A percentile compares a stretch with the other conserved stretches of the same genome.
Evolutionary conservation across 1,140 invertebrate species (phyloP).

Genomic region (Drosophila navojoa): DNA sequence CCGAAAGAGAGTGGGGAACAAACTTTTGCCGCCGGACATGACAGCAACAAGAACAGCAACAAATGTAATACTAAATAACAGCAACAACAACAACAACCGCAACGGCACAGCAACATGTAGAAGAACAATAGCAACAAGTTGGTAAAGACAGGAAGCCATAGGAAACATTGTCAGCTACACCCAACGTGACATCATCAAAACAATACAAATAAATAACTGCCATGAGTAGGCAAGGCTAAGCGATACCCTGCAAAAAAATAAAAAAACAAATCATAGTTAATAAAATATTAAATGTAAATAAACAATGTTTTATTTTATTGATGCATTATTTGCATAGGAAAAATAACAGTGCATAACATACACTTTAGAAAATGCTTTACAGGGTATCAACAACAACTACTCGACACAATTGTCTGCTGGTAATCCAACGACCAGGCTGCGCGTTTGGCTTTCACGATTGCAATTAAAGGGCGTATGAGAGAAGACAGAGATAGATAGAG

Average conservation of each 20-base stretch:
- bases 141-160: conserved; percentile 50
- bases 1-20: conserved; percentile 14
- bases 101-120: conserved; percentile 14
- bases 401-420: conserved; percentile 9
- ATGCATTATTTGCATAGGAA: no score
- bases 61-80: conserved; percentile 24
- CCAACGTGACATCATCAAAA: conserved; percentile 49
- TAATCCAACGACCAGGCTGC: conserved; percentile 22
- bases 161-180: conserved; percentile 37
- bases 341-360: no score
- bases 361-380: neutral
- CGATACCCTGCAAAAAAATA: conserved; percentile 12
- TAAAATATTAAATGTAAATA: no score
- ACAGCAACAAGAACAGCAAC: conserved; percentile 9
- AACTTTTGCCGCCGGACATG: conserved; percentile 59
- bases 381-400: neutral
- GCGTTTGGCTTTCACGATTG: conserved; percentile 52
- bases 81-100: conserved; percentile 37
- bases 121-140: conserved; percentile 51
- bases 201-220: conserved; percentile 18
- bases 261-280: neutral
- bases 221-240: neutral
- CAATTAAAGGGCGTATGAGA: conserved; percentile 46
- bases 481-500: conserved; percentile 15
- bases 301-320: no score